Conservation (phyloP, 2,888 invertebrate genomes). For the Aelia acuminata region DNA sequence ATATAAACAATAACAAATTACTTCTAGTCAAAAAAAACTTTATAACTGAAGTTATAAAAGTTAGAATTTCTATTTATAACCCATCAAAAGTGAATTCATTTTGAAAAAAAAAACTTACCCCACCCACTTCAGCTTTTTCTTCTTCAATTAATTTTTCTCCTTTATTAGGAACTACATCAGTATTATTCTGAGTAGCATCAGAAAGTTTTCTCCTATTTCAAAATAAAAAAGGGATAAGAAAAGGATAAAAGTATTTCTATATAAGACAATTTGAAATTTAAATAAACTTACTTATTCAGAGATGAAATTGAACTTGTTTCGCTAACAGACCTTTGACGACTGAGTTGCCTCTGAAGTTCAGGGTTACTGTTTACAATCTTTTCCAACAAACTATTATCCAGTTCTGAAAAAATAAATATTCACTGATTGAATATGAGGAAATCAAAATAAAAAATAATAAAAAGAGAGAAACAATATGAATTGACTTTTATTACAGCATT, state of each 20-base stretch:
- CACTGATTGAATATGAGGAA: background rate
- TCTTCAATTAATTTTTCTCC: slow-evolving; percentile 88
- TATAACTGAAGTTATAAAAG: too few relatives aligned
- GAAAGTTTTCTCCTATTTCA: slow-evolving; percentile 18
- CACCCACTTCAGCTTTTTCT: slow-evolving; percentile 93
- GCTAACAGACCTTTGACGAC: slow-evolving; percentile 60
- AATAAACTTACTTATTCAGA: slow-evolving; percentile 43
- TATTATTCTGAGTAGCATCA: background rate
- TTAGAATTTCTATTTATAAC: too few relatives aligned
- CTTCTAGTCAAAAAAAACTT: too few relatives aligned
- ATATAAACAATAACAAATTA: too few relatives aligned
- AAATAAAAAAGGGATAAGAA: background rate
- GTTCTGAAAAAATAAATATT: slow-evolving; percentile 28
- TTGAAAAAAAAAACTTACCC: slow-evolving; percentile 73
- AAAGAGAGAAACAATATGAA: background rate
- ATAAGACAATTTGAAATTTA: background rate
- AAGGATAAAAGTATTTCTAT: background rate
- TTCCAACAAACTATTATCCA: slow-evolving; percentile 45
- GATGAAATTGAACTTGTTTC: slow-evolving; percentile 57
- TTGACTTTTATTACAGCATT: background rate
- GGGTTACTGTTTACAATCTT: slow-evolving; percentile 53
- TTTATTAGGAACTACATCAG: slow-evolving; percentile 62
- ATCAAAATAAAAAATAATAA: background rate
- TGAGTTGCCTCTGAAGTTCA: slow-evolving; percentile 51
- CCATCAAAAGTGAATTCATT: background rate